Evolutionary conservation across 1,140 invertebrate species (phyloP).

Genomic region (Bactericera cockerelli): DNA sequence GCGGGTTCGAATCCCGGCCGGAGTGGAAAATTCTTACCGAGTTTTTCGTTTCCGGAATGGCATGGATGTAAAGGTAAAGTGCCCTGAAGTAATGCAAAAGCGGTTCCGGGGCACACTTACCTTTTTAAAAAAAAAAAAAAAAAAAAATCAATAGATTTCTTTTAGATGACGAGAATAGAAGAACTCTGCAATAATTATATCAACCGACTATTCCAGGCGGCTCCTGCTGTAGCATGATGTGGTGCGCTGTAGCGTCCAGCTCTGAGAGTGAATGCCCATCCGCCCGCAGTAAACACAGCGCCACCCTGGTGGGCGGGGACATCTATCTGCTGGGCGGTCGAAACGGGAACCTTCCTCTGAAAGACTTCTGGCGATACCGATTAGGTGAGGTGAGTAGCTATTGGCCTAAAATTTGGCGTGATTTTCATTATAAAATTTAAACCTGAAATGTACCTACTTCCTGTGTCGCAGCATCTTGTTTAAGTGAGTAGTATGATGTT

Average conservation of each 20-base stretch:
- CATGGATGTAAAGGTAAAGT: too few relatives aligned
- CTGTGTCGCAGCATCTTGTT: too few relatives aligned
- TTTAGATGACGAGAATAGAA: too few relatives aligned
- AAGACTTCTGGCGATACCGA: conserved; percentile 72
- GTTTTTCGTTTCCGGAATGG: too few relatives aligned
- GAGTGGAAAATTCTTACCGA: too few relatives aligned
- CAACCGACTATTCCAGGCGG: conserved; percentile 35
- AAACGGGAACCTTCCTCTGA: conserved; percentile 62
- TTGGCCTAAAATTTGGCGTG: not conserved
- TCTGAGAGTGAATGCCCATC: conserved; percentile 20
- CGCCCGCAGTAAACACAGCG: conserved; percentile 52
- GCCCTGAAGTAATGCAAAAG: too few relatives aligned
- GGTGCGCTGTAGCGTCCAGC: conserved; percentile 20
- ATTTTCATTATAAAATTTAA: too few relatives aligned
- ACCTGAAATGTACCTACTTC: too few relatives aligned
- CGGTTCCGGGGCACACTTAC: too few relatives aligned
- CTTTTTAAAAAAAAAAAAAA: too few relatives aligned
- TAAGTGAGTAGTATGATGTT: conserved; percentile 56
- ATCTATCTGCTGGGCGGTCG: conserved; percentile 68
- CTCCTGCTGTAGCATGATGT: conserved; percentile 17
- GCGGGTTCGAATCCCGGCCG: too few relatives aligned
- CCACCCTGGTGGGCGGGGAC: conserved; percentile 51
- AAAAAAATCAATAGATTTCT: too few relatives aligned
- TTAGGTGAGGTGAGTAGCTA: conserved; percentile 42
- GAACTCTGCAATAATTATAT: conserved; percentile 74